phyloP scores from a whole-genome alignment of 2,797 vertebrate genomes.

The Scarus forsteni region DNA sequence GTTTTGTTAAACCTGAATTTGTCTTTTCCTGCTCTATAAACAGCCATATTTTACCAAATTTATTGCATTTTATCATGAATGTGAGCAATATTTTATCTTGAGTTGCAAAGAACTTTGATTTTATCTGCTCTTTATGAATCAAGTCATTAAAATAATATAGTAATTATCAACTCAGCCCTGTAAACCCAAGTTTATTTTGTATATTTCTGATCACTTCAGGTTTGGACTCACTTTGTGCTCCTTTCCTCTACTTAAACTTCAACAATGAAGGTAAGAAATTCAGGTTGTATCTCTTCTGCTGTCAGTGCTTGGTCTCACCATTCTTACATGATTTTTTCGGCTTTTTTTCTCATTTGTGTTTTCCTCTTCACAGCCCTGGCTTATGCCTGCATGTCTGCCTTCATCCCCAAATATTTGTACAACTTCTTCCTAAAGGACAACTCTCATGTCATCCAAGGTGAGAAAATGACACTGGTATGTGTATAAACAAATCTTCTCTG shows the following conservation, averaged over 20 bases:
- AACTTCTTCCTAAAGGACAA: slow-evolving; percentile 99
- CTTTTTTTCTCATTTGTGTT: slow-evolving; percentile 17
- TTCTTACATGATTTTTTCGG: not conserved
- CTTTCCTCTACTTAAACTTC: slow-evolving; percentile 98
- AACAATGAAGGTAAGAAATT: slow-evolving; percentile 92
- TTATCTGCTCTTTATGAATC: too few species aligned
- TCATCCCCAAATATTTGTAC: slow-evolving; percentile 98
- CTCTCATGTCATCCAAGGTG: slow-evolving; percentile 99
- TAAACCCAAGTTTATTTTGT: too few species aligned
- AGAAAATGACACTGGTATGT: slow-evolving; percentile 40
- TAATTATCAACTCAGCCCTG: too few species aligned
- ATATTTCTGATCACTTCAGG: slow-evolving; percentile 76
- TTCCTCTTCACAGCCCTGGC: slow-evolving; percentile 88
- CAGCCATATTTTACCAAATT: too few species aligned
- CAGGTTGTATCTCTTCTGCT: not conserved
- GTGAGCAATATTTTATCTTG: too few species aligned
- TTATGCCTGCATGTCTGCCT: slow-evolving; percentile 98
- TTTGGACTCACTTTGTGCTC: slow-evolving; percentile 97
- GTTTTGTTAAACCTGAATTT: too few species aligned
- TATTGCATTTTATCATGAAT: too few species aligned
- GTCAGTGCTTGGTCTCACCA: not conserved
- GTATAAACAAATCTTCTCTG: slow-evolving; percentile 25
- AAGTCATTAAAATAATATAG: too few species aligned
- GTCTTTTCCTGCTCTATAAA: too few species aligned
- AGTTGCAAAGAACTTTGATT: too few species aligned